phyloP scores from a whole-genome alignment of 2,888 invertebrate species.

The Cyaniris semiargus region DNA sequence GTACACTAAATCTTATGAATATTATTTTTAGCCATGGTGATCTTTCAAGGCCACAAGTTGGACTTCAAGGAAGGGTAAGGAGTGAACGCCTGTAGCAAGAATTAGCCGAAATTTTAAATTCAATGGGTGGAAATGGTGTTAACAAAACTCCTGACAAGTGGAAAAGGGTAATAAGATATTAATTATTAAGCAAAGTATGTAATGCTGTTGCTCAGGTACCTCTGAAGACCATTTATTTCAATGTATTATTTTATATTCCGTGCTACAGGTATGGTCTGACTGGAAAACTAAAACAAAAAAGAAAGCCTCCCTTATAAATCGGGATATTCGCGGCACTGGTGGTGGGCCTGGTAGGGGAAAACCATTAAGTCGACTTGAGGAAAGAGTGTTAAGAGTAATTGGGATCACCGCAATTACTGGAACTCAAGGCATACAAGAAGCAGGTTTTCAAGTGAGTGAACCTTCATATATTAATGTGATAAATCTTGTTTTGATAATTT shows the following conservation, averaged over 20 bases:
- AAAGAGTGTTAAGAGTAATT: slow-evolving; percentile 35
- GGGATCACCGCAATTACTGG: slow-evolving; percentile 29
- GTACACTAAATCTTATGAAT: background rate
- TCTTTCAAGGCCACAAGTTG: slow-evolving; percentile 37
- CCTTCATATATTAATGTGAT: background rate
- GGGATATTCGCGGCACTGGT: slow-evolving; percentile 36
- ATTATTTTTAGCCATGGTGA: slow-evolving; percentile 37
- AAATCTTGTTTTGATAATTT: background rate
- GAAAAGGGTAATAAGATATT: slow-evolving; percentile 35
- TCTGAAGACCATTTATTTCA: background rate
- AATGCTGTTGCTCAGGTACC: background rate
- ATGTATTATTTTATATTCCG: background rate
- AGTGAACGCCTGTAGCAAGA: slow-evolving; percentile 38
- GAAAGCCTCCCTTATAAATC: slow-evolving; percentile 32
- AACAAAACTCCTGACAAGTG: slow-evolving; percentile 31
- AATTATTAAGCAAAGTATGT: slow-evolving; percentile 10
- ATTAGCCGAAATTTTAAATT: slow-evolving; percentile 35
- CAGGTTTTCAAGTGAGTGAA: slow-evolving; percentile 4
- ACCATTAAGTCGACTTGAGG: slow-evolving; percentile 34
- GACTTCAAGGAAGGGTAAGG: slow-evolving; percentile 37
- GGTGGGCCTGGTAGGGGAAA: slow-evolving; percentile 36
- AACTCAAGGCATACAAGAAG: background rate
- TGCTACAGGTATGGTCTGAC: slow-evolving; percentile 34
- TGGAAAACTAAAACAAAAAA: slow-evolving; percentile 41
- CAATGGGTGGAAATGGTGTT: slow-evolving; percentile 37